Base-by-base conservation (phyloP, 2,797 vertebrate species). In the Iguana delicatissima region DNA sequence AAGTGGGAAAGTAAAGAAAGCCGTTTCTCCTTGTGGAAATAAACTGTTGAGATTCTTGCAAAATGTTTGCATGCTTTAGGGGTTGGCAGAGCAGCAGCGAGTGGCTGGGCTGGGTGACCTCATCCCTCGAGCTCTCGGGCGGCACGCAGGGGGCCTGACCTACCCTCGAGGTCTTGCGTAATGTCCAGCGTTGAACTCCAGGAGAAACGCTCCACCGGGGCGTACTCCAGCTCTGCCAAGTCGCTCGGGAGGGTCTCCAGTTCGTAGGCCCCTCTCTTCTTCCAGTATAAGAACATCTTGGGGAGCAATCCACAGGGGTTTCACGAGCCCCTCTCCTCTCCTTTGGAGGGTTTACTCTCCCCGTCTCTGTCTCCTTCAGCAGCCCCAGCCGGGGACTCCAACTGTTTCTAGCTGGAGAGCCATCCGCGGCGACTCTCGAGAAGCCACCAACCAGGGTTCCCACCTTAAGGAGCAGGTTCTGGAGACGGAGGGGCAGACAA, bases 261-360 rank as follows among this genome's bases (percentile, higher is more conserved):
- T 94, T 99, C 98, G 0, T 99, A 99, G 2, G 98, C 96, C 0
- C 99, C 99, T 12, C 98, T 96, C 93, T 98, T 99, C 96, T 95
- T 99, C 99, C 99, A 98, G 96, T 99, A 98, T 46, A 98, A 97
- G 95, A 99, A 99, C 99, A 99, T 99, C 35, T 35, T 79, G 88
- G 29, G 74, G 38, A n/a, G 77, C 9, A 20, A 20, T 5, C 0
- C 18, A 52, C 74, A 52, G 3, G 1, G 13, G 6, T 86, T 79
- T 72, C 83, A 0, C 42, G 59, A 6, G 7, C 32, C n/a, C 14
- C 1, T 3, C 14, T 6, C 13, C 3, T 20, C 76, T 18, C 79
- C 22, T 7, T 6, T 13, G 1, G 26, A 32, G 13, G 38, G 0
- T 2, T 13, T 57, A 13, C 81, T 12, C 1, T 62, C 59, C 59